Evolutionary conservation across 2,113 vertebrate species (phyloP).

Genomic region (Istiophorus platypterus): DNA sequence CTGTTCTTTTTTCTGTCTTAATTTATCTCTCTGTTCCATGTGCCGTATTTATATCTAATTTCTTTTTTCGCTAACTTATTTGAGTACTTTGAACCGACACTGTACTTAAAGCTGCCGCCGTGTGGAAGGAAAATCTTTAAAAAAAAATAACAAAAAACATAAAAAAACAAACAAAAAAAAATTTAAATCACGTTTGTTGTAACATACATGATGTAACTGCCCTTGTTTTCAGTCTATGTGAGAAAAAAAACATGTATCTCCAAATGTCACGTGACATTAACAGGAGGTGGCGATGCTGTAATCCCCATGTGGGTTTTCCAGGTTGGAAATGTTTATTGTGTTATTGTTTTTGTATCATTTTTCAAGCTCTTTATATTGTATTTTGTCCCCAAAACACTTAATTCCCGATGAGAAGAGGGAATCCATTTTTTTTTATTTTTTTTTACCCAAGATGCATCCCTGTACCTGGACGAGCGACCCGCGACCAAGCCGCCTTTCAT

Average conservation of each 20-base stretch:
- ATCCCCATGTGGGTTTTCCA: conserved; percentile 51
- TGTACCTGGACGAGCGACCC: conserved; percentile 21
- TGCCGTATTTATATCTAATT: conserved; percentile 80
- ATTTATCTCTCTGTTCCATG: conserved; percentile 68
- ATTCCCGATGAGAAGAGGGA: conserved; percentile 11
- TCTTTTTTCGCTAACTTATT: conserved; percentile 80
- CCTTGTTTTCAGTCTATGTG: conserved; percentile 50
- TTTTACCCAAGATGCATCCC: not conserved
- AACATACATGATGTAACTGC: conserved; percentile 62
- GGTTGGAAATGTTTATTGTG: conserved; percentile 66
- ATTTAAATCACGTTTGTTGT: conserved; percentile 50
- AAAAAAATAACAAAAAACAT: conserved; percentile 15
- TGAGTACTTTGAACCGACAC: conserved; percentile 50
- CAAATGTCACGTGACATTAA: conserved; percentile 28
- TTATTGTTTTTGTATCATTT: conserved; percentile 61
- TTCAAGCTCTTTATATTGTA: conserved; percentile 51
- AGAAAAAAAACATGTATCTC: conserved; percentile 11
- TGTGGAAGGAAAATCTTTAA: conserved; percentile 17
- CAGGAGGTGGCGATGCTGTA: conserved; percentile 27
- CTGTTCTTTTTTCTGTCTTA: conserved; percentile 38
- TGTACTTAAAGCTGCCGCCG: conserved; percentile 37
- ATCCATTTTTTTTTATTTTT: conserved; percentile 23
- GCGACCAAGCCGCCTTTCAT: conserved; percentile 49
- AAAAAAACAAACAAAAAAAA: no score
- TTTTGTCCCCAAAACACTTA: conserved; percentile 20